phyloP scores from a whole-genome alignment of 2,113 vertebrate genomes.

The Alouatta palliata region DNA sequence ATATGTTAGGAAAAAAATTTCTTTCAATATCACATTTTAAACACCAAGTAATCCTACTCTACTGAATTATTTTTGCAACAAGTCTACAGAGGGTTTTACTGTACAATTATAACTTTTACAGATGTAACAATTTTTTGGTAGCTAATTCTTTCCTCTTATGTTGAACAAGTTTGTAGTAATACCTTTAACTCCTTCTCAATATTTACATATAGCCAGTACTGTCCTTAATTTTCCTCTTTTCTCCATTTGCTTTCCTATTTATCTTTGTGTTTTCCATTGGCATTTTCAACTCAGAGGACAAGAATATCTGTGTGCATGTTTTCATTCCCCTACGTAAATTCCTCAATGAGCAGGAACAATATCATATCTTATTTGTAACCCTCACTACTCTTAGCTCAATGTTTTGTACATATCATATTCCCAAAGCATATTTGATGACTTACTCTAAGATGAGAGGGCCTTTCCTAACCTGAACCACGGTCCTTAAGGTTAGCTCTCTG shows the following conservation, averaged over 20 bases:
- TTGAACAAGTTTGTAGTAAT: conserved; percentile 1
- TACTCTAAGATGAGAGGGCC: not conserved
- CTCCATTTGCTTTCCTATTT: not conserved
- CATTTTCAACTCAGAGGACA: not conserved
- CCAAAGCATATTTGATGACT: not conserved
- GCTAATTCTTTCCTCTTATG: not conserved
- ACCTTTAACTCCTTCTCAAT: not conserved
- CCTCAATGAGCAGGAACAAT: not conserved
- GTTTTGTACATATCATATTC: not conserved
- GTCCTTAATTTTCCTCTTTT: not conserved
- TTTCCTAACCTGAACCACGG: not conserved
- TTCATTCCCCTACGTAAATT: conserved; percentile 7
- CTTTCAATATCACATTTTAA: conserved; percentile 17
- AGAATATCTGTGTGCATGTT: not conserved
- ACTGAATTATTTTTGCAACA: conserved; percentile 10
- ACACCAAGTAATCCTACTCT: not conserved
- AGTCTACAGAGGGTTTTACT: not conserved
- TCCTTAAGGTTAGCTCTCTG: not conserved
- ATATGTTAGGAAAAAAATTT: not conserved
- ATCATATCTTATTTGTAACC: not conserved
- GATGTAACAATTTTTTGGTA: not conserved
- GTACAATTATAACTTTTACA: not conserved
- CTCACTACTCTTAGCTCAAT: not conserved
- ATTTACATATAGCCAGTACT: not conserved
- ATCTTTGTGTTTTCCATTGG: not conserved